Percentiles rank a stretch among this genome's conserved stretches.
phyloP scores from a whole-genome alignment of 2,113 vertebrate species.

The Phylloscopus whistleri region DNA sequence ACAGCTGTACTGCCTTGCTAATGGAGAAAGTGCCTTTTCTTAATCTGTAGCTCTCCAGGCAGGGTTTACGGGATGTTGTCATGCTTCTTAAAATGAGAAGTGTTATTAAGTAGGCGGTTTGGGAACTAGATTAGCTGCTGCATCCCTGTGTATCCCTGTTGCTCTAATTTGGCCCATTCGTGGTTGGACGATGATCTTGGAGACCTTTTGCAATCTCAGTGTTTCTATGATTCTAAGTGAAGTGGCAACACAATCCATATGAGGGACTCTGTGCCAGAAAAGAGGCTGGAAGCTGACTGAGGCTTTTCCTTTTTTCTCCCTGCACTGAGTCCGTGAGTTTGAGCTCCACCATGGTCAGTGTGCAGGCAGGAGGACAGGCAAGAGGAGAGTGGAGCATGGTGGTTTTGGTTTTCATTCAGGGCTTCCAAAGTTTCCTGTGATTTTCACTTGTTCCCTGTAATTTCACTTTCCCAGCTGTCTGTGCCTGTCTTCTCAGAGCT shows the following conservation, averaged over 20 bases:
- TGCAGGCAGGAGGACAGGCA: not conserved
- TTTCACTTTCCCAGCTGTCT: not conserved
- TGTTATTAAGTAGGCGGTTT: not conserved
- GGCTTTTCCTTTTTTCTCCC: not conserved
- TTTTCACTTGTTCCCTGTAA: not conserved
- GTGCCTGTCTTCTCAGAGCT: not conserved
- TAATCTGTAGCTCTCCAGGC: not conserved
- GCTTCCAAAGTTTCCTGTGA: not conserved
- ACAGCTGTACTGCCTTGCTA: not conserved
- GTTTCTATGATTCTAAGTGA: not conserved
- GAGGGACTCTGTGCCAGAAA: not conserved
- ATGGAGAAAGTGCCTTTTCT: not conserved
- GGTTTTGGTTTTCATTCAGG: not conserved
- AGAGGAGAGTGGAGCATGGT: accelerated
- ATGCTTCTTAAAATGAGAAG: not conserved
- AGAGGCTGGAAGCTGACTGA: not conserved
- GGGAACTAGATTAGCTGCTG: not conserved
- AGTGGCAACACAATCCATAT: accelerated
- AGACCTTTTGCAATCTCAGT: not conserved
- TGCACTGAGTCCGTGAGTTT: not conserved
- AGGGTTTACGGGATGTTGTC: not conserved
- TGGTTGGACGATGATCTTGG: not conserved
- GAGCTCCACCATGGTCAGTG: not conserved
- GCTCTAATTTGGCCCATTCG: not conserved
- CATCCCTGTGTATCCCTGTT: not conserved